Base-by-base conservation (phyloP, 1,140 invertebrate genomes). In the Nasonia giraulti region DNA sequence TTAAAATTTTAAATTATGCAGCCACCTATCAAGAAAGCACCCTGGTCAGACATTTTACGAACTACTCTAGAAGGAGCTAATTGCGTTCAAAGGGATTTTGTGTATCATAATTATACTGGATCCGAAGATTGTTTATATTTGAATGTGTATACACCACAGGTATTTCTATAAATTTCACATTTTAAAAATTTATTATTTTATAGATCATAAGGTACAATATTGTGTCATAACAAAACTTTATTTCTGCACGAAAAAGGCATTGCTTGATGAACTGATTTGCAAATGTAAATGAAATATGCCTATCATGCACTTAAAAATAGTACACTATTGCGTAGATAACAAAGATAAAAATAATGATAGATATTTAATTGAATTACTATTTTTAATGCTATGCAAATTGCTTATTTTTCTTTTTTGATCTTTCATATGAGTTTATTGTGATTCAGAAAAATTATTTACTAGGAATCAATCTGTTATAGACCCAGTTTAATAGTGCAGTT, bases 61-160 rank as follows among this genome's bases (percentile, higher is more conserved):
- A 77, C 88, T 0, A 82, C 80, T 6, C 5, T 66, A 47, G 88
- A 89, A 37, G 87, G 84, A 68, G 86, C 20, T 10, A 20, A 55
- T 37, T 91, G 90, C 47, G 62, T 87, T n/a, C 89, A 89, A 79
- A 3, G 47, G 11, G 55, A 83, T 23, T 68, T 17, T n/a, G 71
- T 50, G 5, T 23, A 17, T 17, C 71, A 12, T 17, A 73, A 69
- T 14, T 44, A 73, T 47, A 74, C 14, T n/a, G 91, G 90, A 12
- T 74, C 82, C 2, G 92, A 92, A 83, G 89, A 92, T 77, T 92
- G 91, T 86, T 88, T 92, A 2, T 89, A 87, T 80, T 66, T 92
- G 10, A 92, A 92, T 82, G 88, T 92, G 0, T 91, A 90, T 82
- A 90, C 90, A 10, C 90, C 90, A 27, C 80, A 89, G 78, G 91